Evolutionary conservation across 2,797 vertebrate genomes (phyloP).

Genomic region (Kryptopterus vitreolus): DNA sequence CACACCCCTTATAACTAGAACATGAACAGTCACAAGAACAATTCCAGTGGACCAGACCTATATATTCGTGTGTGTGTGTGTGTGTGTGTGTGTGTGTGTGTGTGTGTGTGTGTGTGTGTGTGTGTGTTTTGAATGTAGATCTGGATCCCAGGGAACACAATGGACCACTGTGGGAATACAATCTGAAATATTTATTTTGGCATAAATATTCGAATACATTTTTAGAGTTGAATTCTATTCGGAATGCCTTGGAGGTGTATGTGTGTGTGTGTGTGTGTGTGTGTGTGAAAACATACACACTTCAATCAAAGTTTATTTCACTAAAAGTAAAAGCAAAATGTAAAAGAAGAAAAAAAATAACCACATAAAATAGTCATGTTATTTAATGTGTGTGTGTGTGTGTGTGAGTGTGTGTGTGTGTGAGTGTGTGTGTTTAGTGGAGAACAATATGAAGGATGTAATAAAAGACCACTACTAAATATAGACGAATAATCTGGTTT

Average conservation of each 20-base stretch:
- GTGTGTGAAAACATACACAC: neutral
- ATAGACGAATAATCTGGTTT: too few relatives aligned
- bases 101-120: neutral
- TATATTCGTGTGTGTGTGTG: neutral
- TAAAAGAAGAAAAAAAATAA: neutral
- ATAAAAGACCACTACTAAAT: too few relatives aligned
- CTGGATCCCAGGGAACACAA: neutral
- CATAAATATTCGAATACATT: slow-evolving; percentile 3
- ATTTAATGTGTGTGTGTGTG: neutral
- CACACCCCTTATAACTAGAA: too few relatives aligned
- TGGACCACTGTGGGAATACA: neutral
- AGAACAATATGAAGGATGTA: neutral
- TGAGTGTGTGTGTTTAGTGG: neutral
- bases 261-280: neutral
- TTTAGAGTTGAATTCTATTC: neutral
- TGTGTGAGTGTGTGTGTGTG: neutral
- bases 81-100: neutral
- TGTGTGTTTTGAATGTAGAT: neutral
- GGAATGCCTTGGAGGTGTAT: neutral
- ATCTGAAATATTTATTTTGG: neutral
- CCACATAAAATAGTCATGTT: neutral
- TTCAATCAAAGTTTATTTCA: neutral
- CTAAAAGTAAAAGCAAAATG: neutral
- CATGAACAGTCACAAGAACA: neutral
- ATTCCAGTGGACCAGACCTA: neutral